phyloP scores from a whole-genome alignment of 2,888 invertebrate genomes.

The Phengaris arion region DNA sequence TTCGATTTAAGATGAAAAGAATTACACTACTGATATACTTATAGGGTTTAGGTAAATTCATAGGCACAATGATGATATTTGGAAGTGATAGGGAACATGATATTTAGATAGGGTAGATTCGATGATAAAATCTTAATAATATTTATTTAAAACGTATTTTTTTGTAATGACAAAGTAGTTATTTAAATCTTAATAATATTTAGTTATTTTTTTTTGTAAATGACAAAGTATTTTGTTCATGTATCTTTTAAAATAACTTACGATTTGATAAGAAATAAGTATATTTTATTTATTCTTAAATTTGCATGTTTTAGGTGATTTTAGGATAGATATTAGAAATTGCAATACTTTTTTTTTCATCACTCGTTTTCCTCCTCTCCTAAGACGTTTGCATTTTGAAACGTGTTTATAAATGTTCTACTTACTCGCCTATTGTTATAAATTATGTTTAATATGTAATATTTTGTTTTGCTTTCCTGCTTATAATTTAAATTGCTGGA shows the following conservation, averaged over 20 bases:
- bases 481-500: background rate
- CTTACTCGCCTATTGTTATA: constrained; percentile 1
- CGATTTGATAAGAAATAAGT: background rate
- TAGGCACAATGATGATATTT: constrained; percentile 25
- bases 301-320: background rate
- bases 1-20: background rate
- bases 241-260: background rate
- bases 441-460: background rate
- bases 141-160: no score
- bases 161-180: background rate
- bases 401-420: background rate
- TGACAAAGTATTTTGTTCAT: background rate
- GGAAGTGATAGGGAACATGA: background rate
- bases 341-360: background rate
- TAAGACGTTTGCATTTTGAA: background rate
- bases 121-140: constrained; percentile 16
- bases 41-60: background rate
- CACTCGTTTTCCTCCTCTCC: background rate
- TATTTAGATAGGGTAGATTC: background rate
- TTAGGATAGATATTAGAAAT: background rate
- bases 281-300: background rate
- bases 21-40: background rate
- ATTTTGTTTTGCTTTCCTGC: background rate
- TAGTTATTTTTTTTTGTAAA: background rate
- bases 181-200: background rate